Percentiles rank a stretch among this genome's conserved stretches.
phyloP scores from a whole-genome alignment of 2,888 invertebrate species.

The Amaurobius ferox region DNA sequence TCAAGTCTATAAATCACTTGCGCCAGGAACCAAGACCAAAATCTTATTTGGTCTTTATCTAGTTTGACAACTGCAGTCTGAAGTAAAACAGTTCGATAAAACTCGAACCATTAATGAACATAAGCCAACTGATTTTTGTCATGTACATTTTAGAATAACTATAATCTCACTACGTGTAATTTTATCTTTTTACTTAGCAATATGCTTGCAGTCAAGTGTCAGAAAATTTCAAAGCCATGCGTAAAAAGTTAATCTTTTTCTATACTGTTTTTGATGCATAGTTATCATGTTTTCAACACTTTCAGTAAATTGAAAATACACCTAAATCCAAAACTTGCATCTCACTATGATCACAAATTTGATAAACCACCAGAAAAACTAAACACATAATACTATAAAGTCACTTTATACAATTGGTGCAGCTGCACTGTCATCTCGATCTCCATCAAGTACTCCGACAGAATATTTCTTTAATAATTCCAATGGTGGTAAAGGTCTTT shows the following conservation, averaged over 20 bases:
- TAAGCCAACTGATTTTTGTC: not conserved
- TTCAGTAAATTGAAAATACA: not conserved
- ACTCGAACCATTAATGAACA: slow-evolving; percentile 53
- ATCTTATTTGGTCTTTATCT: slow-evolving; percentile 28
- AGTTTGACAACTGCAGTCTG: slow-evolving; percentile 30
- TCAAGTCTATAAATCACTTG: slow-evolving; percentile 12
- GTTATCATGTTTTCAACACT: not conserved
- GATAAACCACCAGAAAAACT: not conserved
- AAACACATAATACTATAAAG: not conserved
- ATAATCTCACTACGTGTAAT: slow-evolving; percentile 4
- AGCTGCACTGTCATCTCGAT: slow-evolving; percentile 46
- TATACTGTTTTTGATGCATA: not conserved
- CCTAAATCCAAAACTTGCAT: not conserved
- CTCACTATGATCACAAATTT: slow-evolving; percentile 1
- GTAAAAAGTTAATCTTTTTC: not conserved
- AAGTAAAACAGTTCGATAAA: slow-evolving; percentile 65
- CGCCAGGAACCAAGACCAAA: slow-evolving; percentile 50
- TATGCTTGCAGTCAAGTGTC: not conserved
- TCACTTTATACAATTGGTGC: not conserved
- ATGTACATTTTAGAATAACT: not conserved
- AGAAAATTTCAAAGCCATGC: not conserved
- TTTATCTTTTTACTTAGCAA: not conserved
- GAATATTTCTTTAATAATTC: slow-evolving; percentile 70
- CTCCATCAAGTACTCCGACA: slow-evolving; percentile 55
- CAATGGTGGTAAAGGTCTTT: slow-evolving; percentile 72